Evolutionary conservation across 2,797 vertebrate genomes (phyloP).

Genomic region (Allobates femoralis): DNA sequence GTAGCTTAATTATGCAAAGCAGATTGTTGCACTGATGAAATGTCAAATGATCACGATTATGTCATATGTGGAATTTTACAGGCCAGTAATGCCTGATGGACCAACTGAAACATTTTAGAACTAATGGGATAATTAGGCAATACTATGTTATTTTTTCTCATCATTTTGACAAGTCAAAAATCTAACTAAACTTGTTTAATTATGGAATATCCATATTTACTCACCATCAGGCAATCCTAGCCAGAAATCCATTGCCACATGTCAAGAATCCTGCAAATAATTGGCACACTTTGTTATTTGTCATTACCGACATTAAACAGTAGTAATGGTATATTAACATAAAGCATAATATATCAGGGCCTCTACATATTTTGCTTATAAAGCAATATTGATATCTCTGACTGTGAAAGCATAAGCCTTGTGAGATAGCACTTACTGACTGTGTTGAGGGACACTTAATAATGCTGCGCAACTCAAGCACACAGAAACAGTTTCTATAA

Average conservation of each 20-base stretch:
- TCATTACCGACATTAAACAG: conserved; percentile 23
- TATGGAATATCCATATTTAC: neutral
- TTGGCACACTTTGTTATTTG: conserved; percentile 1
- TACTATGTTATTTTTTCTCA: neutral
- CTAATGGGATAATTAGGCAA: neutral
- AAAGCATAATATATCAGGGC: conserved; percentile 13
- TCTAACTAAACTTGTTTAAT: no score
- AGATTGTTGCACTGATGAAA: conserved; percentile 26
- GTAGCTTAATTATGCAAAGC: conserved; percentile 17
- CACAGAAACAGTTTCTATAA: no score
- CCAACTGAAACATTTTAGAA: conserved; percentile 1
- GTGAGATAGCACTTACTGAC: no score
- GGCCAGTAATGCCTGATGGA: conserved; percentile 1
- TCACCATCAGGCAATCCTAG: neutral
- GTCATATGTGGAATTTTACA: conserved; percentile 3
- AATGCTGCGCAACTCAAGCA: no score
- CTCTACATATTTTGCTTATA: conserved; percentile 12
- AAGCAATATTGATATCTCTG: conserved; percentile 23
- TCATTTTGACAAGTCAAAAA: neutral
- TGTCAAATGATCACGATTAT: conserved; percentile 25
- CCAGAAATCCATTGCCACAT: neutral
- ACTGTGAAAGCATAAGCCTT: conserved; percentile 5
- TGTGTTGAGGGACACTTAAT: no score
- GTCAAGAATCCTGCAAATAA: neutral
- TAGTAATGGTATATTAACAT: conserved; percentile 18